Conservation (phyloP, 2,797 vertebrate genomes). For the Acestrorhynchus altus region DNA sequence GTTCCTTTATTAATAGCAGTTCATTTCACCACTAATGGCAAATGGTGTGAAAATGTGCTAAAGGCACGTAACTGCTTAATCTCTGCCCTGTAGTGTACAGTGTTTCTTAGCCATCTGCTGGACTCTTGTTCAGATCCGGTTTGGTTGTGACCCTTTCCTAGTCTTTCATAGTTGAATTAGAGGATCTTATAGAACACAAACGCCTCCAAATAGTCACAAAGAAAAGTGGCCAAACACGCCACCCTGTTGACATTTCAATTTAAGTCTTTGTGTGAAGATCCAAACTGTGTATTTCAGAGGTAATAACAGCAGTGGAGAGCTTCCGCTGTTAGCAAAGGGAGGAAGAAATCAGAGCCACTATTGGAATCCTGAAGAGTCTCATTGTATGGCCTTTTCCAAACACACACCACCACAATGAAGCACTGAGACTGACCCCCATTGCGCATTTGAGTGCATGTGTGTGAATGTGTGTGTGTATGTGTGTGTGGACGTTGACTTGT, state of each 20-base stretch:
- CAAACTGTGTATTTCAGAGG: conserved; percentile 61
- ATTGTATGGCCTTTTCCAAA: conserved; percentile 16
- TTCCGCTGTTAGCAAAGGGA: conserved; percentile 67
- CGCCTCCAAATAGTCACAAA: not conserved
- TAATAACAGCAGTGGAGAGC: conserved; percentile 71
- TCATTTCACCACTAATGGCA: not conserved
- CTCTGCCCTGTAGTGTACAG: not conserved
- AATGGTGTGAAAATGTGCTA: too few relatives aligned
- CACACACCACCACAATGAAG: not conserved
- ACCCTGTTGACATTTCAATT: conserved; percentile 50
- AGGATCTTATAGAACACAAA: not conserved
- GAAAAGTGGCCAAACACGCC: conserved; percentile 14
- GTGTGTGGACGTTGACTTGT: not conserved
- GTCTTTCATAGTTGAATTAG: not conserved
- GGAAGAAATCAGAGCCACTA: conserved; percentile 75
- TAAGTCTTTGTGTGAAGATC: conserved; percentile 57
- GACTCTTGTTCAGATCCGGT: not conserved
- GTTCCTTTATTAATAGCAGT: not conserved
- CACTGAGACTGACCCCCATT: not conserved
- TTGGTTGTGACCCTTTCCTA: not conserved
- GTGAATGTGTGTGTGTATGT: not conserved
- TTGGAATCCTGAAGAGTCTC: conserved; percentile 64
- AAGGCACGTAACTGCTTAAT: not conserved
- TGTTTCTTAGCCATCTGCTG: not conserved
- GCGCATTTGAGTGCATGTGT: not conserved